Percentiles rank a stretch among this genome's conserved stretches.
Evolutionary conservation across 2,797 vertebrate species (phyloP).

Genomic region (Peromyscus eremicus): DNA sequence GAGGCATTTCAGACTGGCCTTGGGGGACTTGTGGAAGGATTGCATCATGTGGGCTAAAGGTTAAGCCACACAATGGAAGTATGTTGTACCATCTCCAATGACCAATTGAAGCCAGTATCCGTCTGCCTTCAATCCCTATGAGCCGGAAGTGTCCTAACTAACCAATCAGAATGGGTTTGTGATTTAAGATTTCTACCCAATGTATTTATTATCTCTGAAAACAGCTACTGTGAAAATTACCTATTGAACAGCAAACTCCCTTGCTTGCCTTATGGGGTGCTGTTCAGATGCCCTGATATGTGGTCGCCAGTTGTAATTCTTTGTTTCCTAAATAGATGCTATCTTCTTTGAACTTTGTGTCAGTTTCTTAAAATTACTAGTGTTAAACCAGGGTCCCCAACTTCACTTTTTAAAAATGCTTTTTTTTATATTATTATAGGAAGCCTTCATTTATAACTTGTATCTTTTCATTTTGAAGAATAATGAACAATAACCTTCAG

Average conservation of each 20-base stretch:
- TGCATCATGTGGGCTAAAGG: neutral
- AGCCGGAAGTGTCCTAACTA: neutral
- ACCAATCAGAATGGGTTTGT: neutral
- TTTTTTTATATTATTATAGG: slow-evolving; percentile 2
- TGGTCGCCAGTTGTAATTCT: neutral
- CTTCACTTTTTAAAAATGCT: neutral
- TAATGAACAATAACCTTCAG: neutral
- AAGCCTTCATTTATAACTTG: slow-evolving; percentile 10
- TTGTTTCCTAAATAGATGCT: neutral
- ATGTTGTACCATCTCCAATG: neutral
- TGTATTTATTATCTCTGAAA: neutral
- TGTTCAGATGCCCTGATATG: neutral
- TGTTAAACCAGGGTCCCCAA: neutral
- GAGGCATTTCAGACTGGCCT: neutral
- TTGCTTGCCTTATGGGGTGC: neutral
- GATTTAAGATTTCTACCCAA: neutral
- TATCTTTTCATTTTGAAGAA: neutral
- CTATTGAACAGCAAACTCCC: neutral
- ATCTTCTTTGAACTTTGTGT: neutral
- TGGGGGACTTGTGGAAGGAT: no score
- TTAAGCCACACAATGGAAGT: neutral
- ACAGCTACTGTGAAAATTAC: neutral
- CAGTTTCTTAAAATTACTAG: neutral
- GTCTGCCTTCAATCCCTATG: neutral
- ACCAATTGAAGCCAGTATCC: neutral